These are phyloP conservation scores for Oscheius sp. DNA, from an alignment of 1,140 invertebrate genomes.

Conservation along the genomic window DNA sequence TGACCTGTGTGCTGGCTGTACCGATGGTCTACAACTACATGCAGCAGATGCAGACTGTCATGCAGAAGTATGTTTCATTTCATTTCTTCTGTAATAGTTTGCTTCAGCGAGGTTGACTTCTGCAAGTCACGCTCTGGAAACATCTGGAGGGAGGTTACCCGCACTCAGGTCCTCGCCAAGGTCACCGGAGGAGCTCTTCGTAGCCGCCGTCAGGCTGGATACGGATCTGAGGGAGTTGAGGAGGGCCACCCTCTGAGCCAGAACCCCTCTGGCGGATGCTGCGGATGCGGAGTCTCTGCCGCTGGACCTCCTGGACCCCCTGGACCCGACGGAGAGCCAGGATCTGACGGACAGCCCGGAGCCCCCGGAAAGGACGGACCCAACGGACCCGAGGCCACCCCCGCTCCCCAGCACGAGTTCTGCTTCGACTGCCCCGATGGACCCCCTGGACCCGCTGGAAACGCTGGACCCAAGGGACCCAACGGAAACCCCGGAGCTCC, in stretches of 20 bases:
- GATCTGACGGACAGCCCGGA: constrained; percentile 11
- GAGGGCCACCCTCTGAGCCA: too few species aligned
- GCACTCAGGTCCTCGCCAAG: constrained; percentile 30
- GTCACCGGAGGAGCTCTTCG: not conserved
- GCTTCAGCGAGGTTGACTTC: constrained; percentile 42
- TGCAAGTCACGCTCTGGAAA: constrained; percentile 47
- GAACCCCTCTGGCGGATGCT: not conserved
- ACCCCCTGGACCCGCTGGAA: not conserved
- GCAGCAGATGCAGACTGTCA: constrained; percentile 54
- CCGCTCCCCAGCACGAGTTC: not conserved
- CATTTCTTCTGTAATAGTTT: too few species aligned
- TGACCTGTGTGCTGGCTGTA: constrained; percentile 59
- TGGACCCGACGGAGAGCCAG: not conserved
- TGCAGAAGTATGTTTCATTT: too few species aligned
- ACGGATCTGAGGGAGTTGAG: too few species aligned
- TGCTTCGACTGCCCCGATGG: not conserved
- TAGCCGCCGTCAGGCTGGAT: constrained; percentile 3
- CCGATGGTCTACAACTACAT: constrained; percentile 61
- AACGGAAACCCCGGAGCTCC: constrained; percentile 26
- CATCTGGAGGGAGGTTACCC: constrained; percentile 52
- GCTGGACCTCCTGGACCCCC: not conserved
- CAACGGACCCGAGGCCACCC: not conserved
- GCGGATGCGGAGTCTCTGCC: not conserved
- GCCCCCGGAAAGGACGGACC: constrained; percentile 23
- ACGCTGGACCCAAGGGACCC: constrained; percentile 3